These are phyloP conservation scores for Diploptera punctata DNA, from an alignment of 2,888 invertebrate species.

Conservation along the genomic window DNA sequence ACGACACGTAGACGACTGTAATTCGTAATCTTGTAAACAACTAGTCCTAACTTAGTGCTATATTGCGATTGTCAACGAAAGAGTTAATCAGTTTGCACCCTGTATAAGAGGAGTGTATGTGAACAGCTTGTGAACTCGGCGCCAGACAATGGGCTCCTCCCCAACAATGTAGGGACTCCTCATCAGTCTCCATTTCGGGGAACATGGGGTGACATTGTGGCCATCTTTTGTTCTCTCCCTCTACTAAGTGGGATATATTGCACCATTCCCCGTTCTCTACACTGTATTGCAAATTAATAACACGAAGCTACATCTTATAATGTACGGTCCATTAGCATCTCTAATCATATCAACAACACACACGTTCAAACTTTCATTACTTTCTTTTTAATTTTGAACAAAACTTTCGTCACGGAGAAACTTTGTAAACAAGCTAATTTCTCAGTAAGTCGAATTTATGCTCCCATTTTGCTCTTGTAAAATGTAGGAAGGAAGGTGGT, in stretches of 20 bases:
- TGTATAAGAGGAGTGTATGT: not conserved
- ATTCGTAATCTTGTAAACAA: no score
- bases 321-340: not conserved
- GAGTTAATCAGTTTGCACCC: not conserved
- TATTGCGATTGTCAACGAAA: no score
- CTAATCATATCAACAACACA: no score
- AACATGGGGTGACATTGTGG: not conserved
- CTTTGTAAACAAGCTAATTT: no score
- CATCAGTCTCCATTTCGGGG: slow-evolving; percentile 1
- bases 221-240: not conserved
- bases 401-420: no score
- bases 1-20: no score
- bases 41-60: no score
- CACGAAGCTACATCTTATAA: not conserved
- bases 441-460: no score
- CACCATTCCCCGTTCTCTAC: not conserved
- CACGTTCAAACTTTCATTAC: no score
- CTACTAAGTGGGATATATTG: slow-evolving; percentile 12
- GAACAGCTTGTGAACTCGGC: slow-evolving; percentile 20
- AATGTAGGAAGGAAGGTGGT: no score
- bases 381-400: no score
- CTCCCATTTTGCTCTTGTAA: no score
- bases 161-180: not conserved
- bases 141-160: slow-evolving; percentile 20
- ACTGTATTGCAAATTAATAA: slow-evolving; percentile 3